Percentiles rank a stretch among this genome's conserved stretches.
phyloP scores from a whole-genome alignment of 2,888 invertebrate species.

The Eupsilia transversa region DNA sequence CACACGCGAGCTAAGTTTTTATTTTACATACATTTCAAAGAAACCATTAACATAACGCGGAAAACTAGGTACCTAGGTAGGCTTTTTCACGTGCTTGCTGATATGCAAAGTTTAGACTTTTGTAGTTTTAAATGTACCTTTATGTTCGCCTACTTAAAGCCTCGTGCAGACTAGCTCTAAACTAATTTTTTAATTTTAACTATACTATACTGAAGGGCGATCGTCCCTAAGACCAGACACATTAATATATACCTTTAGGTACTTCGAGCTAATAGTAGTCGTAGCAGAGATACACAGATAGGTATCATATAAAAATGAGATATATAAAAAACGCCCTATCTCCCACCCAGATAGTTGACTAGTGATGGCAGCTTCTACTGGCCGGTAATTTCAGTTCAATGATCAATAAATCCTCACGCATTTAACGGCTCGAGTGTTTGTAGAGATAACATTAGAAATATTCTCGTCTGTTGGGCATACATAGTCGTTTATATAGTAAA shows the following conservation, averaged over 20 bases:
- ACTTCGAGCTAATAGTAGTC: background rate
- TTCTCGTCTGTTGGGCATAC: constrained; percentile 28
- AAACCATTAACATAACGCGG: constrained; percentile 68
- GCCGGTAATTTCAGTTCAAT: constrained; percentile 45
- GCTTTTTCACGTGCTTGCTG: constrained; percentile 14
- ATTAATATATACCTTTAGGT: background rate
- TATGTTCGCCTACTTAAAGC: background rate
- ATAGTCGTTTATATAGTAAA: constrained; percentile 17
- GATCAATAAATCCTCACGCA: constrained; percentile 52
- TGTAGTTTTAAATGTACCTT: constrained; percentile 2
- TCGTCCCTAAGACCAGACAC: constrained; percentile 35
- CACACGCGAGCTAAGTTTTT: constrained; percentile 62
- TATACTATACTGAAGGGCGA: too few species aligned
- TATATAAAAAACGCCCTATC: too few species aligned
- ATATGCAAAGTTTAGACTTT: constrained; percentile 10
- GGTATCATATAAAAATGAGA: background rate
- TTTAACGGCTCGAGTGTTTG: constrained; percentile 37
- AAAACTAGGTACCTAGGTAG: constrained; percentile 29
- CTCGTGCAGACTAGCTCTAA: too few species aligned
- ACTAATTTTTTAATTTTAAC: too few species aligned
- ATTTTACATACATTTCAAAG: constrained; percentile 67
- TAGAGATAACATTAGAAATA: constrained; percentile 53
- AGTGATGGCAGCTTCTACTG: constrained; percentile 2
- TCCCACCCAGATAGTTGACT: background rate
- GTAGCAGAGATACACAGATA: background rate